Conservation (phyloP, 2,113 vertebrate species). For the Alligator mississippiensis region DNA sequence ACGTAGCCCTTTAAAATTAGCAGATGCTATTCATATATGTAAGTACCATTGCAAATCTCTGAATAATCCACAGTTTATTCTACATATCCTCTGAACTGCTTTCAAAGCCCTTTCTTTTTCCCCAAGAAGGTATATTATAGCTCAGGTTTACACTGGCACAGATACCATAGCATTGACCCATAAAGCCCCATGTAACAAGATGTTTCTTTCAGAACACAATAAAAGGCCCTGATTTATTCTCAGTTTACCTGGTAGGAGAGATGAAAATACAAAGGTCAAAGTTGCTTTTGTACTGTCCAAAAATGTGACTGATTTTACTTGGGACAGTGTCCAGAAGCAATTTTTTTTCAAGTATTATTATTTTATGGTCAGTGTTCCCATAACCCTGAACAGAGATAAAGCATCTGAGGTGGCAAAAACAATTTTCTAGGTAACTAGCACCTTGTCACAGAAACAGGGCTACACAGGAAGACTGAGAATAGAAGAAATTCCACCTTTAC, state of each 20-base stretch:
- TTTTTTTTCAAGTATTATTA: constrained; percentile 29
- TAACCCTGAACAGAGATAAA: constrained; percentile 15
- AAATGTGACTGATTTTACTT: constrained; percentile 31
- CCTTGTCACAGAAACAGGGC: not conserved
- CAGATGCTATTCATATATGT: not conserved
- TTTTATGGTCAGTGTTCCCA: constrained; percentile 4
- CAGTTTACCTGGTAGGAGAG: not conserved
- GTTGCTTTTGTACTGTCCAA: constrained; percentile 31
- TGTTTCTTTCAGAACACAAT: not conserved
- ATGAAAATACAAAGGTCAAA: constrained; percentile 30
- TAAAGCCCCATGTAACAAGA: not conserved
- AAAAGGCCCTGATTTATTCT: constrained; percentile 50
- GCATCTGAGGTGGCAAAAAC: not conserved
- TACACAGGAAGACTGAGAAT: not conserved
- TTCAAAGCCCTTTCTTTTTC: constrained; percentile 2
- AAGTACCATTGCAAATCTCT: constrained; percentile 6
- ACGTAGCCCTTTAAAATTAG: not conserved
- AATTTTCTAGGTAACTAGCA: constrained; percentile 12
- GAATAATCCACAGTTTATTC: constrained; percentile 17
- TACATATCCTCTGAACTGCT: constrained; percentile 4
- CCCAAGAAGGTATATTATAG: constrained; percentile 2
- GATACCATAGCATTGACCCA: constrained; percentile 38
- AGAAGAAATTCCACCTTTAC: not conserved
- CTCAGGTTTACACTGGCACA: constrained; percentile 21
- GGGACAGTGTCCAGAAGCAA: constrained; percentile 20